Conservation (phyloP, 2,888 invertebrate genomes). For the Cremastinae sp. region DNA sequence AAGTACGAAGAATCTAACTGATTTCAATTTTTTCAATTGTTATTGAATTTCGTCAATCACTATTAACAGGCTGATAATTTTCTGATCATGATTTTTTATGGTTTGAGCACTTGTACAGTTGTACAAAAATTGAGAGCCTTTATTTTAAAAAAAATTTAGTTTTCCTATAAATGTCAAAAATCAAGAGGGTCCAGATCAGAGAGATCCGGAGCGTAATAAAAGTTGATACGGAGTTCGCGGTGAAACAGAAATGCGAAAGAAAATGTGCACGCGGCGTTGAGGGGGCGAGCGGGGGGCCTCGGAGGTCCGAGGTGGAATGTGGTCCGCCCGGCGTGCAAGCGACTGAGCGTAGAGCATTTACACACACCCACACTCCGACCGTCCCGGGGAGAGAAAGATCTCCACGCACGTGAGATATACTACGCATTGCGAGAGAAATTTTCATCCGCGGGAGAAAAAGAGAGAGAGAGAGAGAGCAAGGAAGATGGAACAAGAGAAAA, state of each 20-base stretch:
- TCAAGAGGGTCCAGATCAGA: no score
- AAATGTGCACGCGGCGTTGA: slow-evolving; percentile 55
- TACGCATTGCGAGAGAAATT: slow-evolving; percentile 38
- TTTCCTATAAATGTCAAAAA: no score
- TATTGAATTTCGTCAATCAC: no score
- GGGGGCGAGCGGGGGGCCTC: slow-evolving; percentile 63
- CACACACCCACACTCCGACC: slow-evolving; percentile 60
- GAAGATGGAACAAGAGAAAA: background rate
- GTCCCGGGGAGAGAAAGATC: slow-evolving; percentile 45
- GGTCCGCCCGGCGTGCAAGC: slow-evolving; percentile 73
- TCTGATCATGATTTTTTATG: no score
- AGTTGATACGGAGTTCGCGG: background rate
- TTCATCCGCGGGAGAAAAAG: slow-evolving; percentile 41
- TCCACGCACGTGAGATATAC: slow-evolving; percentile 57
- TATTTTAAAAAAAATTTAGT: no score
- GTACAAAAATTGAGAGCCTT: no score
- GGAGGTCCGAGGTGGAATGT: slow-evolving; percentile 77
- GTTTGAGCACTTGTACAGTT: no score
- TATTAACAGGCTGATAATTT: no score
- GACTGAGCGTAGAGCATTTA: slow-evolving; percentile 52
- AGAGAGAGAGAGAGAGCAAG: slow-evolving; percentile 23
- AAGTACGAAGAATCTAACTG: no score
- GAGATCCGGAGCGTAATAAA: no score
- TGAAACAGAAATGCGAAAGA: background rate
- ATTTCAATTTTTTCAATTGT: no score